A percentile compares a stretch with the other conserved stretches of the same genome.
These are phyloP conservation scores for Notamacropus eugenii DNA, from an alignment of 2,797 vertebrate species.

Conservation along the genomic window DNA sequence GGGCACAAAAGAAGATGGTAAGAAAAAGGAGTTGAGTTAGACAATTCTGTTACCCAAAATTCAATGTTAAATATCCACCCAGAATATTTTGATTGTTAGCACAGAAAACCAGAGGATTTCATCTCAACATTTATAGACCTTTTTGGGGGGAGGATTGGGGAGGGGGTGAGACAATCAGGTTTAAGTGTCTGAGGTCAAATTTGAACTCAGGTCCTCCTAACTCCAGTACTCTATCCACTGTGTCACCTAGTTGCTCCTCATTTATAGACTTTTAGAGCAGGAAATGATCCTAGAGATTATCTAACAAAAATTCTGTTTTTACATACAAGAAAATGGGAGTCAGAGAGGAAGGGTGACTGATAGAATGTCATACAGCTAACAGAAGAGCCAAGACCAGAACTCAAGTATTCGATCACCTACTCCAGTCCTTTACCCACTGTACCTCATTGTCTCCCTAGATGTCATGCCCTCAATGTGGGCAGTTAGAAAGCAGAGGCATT, in stretches of 20 bases:
- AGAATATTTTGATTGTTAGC: neutral
- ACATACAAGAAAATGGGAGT: neutral
- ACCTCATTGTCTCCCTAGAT: neutral
- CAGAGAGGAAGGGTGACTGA: neutral
- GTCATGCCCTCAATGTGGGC: neutral
- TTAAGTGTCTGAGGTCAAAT: too few relatives aligned
- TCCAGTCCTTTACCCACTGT: neutral
- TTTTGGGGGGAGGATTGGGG: too few relatives aligned
- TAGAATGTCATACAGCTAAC: neutral
- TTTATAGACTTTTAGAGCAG: neutral
- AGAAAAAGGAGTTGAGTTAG: neutral
- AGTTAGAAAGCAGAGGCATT: neutral
- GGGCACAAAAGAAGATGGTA: neutral
- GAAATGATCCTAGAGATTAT: neutral
- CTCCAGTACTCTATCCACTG: too few relatives aligned
- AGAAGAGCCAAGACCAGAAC: neutral
- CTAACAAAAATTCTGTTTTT: neutral
- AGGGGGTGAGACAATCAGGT: too few relatives aligned
- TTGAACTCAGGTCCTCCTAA: too few relatives aligned
- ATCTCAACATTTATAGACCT: neutral
- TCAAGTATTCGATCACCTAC: neutral
- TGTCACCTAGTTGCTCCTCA: too few relatives aligned
- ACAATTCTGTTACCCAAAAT: neutral
- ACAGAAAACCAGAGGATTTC: neutral
- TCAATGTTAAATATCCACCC: neutral